phyloP scores from a whole-genome alignment of 2,113 vertebrate species.

The Leucosticte australis region DNA sequence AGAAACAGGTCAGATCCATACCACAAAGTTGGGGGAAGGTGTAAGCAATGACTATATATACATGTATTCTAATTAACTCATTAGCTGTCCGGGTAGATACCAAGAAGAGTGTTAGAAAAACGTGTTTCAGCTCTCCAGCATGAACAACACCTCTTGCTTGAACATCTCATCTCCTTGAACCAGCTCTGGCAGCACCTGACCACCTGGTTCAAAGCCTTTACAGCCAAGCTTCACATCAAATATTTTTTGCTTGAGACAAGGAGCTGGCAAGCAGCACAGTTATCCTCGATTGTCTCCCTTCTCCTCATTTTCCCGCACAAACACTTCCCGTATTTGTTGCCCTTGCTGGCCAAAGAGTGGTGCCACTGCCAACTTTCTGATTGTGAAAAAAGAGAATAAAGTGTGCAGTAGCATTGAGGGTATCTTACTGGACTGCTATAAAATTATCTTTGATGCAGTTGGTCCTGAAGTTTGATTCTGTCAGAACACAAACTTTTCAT shows the following conservation, averaged over 20 bases:
- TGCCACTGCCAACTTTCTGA: neutral
- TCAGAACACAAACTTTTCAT: neutral
- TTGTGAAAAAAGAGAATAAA: neutral
- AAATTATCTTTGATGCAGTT: neutral
- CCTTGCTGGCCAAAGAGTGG: neutral
- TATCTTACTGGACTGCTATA: neutral
- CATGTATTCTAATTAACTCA: neutral
- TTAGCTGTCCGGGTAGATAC: neutral
- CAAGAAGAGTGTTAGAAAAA: neutral
- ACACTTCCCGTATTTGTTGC: neutral
- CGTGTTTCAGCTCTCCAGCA: neutral
- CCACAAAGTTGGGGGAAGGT: neutral
- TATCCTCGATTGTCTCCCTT: neutral
- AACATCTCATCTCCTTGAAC: neutral
- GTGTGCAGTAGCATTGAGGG: neutral
- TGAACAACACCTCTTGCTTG: neutral
- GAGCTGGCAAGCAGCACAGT: neutral
- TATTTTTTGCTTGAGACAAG: neutral
- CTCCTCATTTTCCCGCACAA: neutral
- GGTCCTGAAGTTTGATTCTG: neutral
- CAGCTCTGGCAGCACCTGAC: neutral
- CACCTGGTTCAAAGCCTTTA: neutral
- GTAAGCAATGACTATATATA: constrained; percentile 26
- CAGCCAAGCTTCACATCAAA: neutral
- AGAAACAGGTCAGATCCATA: constrained; percentile 40